Conservation (phyloP, 2,797 vertebrate species). For the Pangasius djambal region DNA sequence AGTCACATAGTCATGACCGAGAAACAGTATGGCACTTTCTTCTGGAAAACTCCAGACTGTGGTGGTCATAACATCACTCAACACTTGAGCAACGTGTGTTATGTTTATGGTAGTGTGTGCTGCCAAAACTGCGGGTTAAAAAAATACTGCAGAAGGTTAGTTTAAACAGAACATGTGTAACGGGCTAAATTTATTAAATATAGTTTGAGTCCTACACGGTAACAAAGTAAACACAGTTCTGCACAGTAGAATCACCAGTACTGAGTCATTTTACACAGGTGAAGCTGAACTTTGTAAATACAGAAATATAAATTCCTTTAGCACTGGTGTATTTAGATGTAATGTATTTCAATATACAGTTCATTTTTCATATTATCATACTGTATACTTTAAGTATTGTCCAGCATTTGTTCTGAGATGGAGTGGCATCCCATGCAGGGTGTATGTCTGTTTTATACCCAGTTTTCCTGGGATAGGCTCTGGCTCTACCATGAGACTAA, state of each 20-base stretch:
- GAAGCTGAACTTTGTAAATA: neutral
- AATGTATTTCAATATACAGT: neutral
- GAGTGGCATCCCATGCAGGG: neutral
- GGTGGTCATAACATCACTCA: neutral
- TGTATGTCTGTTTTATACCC: neutral
- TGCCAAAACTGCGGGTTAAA: conserved; percentile 4
- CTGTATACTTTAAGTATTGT: neutral
- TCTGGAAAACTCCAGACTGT: neutral
- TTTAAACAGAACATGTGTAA: conserved; percentile 40
- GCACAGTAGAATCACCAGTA: neutral
- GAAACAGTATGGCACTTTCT: neutral
- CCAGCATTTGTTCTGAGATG: neutral
- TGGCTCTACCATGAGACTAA: neutral
- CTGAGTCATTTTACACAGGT: neutral
- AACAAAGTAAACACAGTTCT: neutral
- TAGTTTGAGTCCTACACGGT: neutral
- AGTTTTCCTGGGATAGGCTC: neutral
- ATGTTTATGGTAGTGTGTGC: conserved; percentile 12
- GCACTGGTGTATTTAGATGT: neutral
- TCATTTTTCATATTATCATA: neutral
- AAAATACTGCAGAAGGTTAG: neutral
- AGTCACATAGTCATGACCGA: neutral
- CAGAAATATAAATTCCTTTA: neutral
- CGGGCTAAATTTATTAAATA: neutral
- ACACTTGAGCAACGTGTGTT: conserved; percentile 2